Conservation (phyloP, 2,797 vertebrate genomes). For the Erithacus rubecula region DNA sequence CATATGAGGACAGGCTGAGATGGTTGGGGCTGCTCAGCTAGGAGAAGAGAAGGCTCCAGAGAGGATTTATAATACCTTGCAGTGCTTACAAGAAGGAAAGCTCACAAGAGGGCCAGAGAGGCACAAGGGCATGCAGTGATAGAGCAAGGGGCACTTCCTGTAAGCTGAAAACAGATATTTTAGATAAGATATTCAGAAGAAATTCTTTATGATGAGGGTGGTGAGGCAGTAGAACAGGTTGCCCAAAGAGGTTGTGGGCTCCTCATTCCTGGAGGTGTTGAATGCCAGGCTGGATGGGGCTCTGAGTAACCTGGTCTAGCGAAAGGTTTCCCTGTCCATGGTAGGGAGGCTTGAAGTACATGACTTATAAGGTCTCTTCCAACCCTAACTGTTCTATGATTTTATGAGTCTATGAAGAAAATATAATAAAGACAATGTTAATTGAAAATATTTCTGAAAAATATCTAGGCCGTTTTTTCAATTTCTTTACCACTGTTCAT, state of each 20-base stretch:
- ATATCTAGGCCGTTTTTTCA: not conserved
- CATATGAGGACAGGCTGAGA: not conserved
- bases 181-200: not conserved
- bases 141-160: not conserved
- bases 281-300: not conserved
- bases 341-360: not conserved
- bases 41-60: not conserved
- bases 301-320: not conserved
- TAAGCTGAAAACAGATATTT: not conserved
- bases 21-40: not conserved
- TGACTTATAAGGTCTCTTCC: not conserved
- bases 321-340: not conserved
- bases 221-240: not conserved
- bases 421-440: not conserved
- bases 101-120: not conserved
- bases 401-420: not conserved
- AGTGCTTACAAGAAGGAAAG: not conserved
- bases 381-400: fast-evolving
- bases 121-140: fast-evolving
- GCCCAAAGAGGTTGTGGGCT: not conserved
- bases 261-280: not conserved
- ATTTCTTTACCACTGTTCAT: not conserved
- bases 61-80: not conserved
- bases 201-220: not conserved
- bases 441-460: not conserved